These are phyloP conservation scores for Yasuhikotakia modesta DNA, from an alignment of 2,797 vertebrate species.

Conservation along the genomic window DNA sequence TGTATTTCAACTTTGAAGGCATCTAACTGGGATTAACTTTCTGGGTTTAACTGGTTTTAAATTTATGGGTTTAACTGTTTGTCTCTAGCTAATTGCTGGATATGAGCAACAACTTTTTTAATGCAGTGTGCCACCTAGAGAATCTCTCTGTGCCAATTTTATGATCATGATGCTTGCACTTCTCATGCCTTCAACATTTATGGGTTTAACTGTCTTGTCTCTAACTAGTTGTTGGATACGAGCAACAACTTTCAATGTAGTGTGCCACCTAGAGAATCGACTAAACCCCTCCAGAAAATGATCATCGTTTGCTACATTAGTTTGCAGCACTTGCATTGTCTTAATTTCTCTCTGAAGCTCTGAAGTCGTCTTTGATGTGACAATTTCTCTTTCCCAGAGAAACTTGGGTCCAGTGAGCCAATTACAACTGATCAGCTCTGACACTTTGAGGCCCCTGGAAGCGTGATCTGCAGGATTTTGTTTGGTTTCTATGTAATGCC, in stretches of 20 bases:
- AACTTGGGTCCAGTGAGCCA: constrained; percentile 53
- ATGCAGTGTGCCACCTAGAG: no score
- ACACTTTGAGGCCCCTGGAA: constrained; percentile 34
- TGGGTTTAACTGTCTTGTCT: background rate
- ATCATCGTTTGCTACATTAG: background rate
- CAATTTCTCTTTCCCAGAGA: constrained; percentile 42
- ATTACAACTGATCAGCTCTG: constrained; percentile 15
- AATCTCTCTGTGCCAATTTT: constrained; percentile 3
- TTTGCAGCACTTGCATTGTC: constrained; percentile 8
- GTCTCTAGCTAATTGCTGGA: no score
- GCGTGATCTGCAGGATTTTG: constrained; percentile 4
- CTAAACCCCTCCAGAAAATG: no score
- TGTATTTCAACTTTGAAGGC: constrained; percentile 14
- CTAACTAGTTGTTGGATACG: background rate
- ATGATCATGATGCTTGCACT: background rate
- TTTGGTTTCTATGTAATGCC: background rate
- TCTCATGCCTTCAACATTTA: background rate
- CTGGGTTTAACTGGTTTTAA: no score
- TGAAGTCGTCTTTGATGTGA: background rate
- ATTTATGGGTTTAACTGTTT: no score
- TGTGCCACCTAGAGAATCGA: background rate
- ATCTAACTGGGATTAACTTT: no score
- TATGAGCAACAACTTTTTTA: no score
- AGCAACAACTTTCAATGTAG: background rate
- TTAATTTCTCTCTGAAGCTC: constrained; percentile 49